A percentile compares a stretch with the other conserved stretches of the same genome.
phyloP scores from a whole-genome alignment of 2,888 invertebrate genomes.

The Bedellia somnulentella region DNA sequence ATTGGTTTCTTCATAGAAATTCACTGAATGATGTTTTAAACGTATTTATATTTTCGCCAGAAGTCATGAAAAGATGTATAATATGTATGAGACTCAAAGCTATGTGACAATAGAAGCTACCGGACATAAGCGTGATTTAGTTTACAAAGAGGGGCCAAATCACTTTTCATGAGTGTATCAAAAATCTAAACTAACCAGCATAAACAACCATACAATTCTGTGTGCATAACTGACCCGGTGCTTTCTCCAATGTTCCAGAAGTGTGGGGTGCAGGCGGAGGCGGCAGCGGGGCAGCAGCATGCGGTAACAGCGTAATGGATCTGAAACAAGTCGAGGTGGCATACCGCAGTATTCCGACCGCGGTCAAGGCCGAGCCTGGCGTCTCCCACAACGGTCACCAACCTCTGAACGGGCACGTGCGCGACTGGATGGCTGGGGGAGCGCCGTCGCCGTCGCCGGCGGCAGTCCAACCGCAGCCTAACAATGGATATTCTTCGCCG shows the following conservation, averaged over 20 bases:
- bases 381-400: constrained; percentile 54
- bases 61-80: too few relatives aligned
- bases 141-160: too few relatives aligned
- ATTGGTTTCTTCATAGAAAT: too few relatives aligned
- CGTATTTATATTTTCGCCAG: too few relatives aligned
- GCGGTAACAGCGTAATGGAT: constrained; percentile 65
- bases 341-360: constrained; percentile 50
- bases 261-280: constrained; percentile 57
- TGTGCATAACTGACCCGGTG: too few relatives aligned
- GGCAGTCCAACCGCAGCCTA: constrained; percentile 62
- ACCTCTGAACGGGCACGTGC: constrained; percentile 42
- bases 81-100: too few relatives aligned
- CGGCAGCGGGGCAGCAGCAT: constrained; percentile 51
- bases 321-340: constrained; percentile 65
- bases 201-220: too few relatives aligned
- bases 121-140: too few relatives aligned
- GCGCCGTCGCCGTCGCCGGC: constrained; percentile 69
- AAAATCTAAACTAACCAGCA: too few relatives aligned
- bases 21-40: too few relatives aligned
- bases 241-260: constrained; percentile 31
- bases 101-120: too few relatives aligned
- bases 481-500: constrained; percentile 83
- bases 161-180: too few relatives aligned
- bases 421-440: constrained; percentile 56
- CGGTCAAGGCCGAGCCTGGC: constrained; percentile 54